These are phyloP conservation scores for Bubo bubo DNA, from an alignment of 2,113 vertebrate genomes.

Conservation along the genomic window DNA sequence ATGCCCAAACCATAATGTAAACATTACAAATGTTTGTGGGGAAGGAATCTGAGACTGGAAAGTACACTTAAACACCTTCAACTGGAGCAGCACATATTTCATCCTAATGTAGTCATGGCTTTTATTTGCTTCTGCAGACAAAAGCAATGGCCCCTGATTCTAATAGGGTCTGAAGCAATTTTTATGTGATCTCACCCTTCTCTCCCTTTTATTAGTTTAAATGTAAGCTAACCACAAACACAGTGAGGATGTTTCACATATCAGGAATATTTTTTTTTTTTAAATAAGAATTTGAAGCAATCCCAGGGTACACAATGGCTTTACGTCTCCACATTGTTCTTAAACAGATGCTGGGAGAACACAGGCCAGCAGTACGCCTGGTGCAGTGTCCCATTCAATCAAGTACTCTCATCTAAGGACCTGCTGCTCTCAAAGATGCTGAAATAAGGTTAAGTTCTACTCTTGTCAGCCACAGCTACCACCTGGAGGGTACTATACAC, in stretches of 20 bases:
- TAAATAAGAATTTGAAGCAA: background rate
- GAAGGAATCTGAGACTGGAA: conserved; percentile 64
- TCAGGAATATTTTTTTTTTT: background rate
- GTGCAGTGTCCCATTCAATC: background rate
- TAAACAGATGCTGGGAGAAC: background rate
- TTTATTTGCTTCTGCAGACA: background rate
- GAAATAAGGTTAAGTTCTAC: background rate
- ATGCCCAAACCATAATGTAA: conserved; percentile 40
- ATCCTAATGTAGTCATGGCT: conserved; percentile 78
- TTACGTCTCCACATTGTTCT: background rate
- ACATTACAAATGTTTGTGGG: conserved; percentile 22
- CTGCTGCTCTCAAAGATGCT: background rate
- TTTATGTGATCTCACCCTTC: background rate
- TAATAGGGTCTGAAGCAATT: background rate
- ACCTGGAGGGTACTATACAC: background rate
- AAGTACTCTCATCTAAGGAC: background rate
- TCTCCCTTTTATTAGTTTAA: background rate
- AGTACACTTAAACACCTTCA: conserved; percentile 55
- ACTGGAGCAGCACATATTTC: conserved; percentile 69
- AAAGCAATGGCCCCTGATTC: background rate
- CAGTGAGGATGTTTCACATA: background rate
- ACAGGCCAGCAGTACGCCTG: background rate
- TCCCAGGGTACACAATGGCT: background rate
- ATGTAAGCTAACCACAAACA: background rate
- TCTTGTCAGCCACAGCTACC: background rate